Evolutionary conservation across 2,888 invertebrate species (phyloP).

Genomic region (Coremacera marginata): DNA sequence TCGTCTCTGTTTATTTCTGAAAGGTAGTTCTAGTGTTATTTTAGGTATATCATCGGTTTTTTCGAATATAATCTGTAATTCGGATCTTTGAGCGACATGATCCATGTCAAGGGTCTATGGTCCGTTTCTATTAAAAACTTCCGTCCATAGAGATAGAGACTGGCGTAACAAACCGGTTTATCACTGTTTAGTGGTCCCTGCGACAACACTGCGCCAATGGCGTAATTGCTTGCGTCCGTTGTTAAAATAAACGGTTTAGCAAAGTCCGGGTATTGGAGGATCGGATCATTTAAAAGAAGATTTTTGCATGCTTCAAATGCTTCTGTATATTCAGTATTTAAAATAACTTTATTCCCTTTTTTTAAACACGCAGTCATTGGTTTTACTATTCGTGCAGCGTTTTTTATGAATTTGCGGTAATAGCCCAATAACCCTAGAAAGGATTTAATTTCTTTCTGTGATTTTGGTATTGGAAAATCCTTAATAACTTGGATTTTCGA

Average conservation of each 20-base stretch:
- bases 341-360: not conserved
- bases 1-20: too few relatives aligned
- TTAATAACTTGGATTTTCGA: constrained; percentile 40
- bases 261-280: constrained; percentile 33
- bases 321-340: not conserved
- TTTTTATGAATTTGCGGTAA: not conserved
- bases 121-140: not conserved
- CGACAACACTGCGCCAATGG: constrained; percentile 22
- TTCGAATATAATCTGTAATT: not conserved
- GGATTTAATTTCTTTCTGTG: constrained; percentile 33
- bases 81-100: not conserved
- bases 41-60: not conserved
- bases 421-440: not conserved
- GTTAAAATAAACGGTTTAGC: constrained; percentile 34
- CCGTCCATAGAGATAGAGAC: not conserved
- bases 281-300: not conserved
- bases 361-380: not conserved
- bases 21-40: too few relatives aligned
- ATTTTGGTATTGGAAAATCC: constrained; percentile 41
- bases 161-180: constrained; percentile 21
- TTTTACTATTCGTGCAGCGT: not conserved
- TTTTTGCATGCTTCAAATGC: not conserved
- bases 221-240: constrained; percentile 33
- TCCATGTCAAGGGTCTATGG: not conserved
- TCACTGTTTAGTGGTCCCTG: constrained; percentile 6